Evolutionary conservation across 1,140 invertebrate species (phyloP).

Genomic region (Zaprionus ghesquierei): DNA sequence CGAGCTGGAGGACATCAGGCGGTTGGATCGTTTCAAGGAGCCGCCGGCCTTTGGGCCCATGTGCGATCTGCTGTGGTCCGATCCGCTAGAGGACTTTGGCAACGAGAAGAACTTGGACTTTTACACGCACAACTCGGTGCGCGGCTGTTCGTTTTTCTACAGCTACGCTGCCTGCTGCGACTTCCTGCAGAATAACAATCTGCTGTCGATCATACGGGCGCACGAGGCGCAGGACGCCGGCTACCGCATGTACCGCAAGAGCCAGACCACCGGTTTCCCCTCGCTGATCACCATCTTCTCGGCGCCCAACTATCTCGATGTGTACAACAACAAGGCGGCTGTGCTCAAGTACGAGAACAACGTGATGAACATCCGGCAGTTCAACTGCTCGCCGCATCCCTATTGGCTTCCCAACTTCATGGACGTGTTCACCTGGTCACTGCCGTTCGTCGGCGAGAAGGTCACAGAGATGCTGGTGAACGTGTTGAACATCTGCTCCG

Average conservation of each 20-base stretch:
- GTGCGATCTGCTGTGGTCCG: conserved; percentile 99
- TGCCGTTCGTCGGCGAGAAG: conserved; percentile 99
- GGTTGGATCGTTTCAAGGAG: conserved; percentile 99
- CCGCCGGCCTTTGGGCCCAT: conserved; percentile 99
- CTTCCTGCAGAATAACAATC: conserved; percentile 99
- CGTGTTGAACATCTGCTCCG: conserved; percentile 99
- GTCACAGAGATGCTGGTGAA: conserved; percentile 99
- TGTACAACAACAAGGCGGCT: conserved; percentile 99
- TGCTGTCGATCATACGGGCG: conserved; percentile 99
- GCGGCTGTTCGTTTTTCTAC: conserved; percentile 99
- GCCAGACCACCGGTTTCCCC: conserved; percentile 99
- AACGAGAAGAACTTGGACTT: conserved; percentile 99
- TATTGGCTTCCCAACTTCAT: conserved; percentile 99
- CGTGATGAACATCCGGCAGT: conserved; percentile 99
- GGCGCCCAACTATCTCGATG: conserved; percentile 99
- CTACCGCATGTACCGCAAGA: conserved; percentile 99
- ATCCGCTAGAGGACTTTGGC: conserved; percentile 99
- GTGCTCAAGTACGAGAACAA: conserved; percentile 99
- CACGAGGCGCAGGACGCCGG: conserved; percentile 99
- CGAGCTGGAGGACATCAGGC: conserved; percentile 99
- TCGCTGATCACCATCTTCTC: conserved; percentile 99
- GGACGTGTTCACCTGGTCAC: conserved; percentile 99
- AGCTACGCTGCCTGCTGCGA: conserved; percentile 99
- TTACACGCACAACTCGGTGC: conserved; percentile 99
- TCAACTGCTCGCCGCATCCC: conserved; percentile 99